Percentiles rank a stretch among this genome's conserved stretches.
phyloP scores from a whole-genome alignment of 1,140 invertebrate genomes.

The Hesperophylax magnus region DNA sequence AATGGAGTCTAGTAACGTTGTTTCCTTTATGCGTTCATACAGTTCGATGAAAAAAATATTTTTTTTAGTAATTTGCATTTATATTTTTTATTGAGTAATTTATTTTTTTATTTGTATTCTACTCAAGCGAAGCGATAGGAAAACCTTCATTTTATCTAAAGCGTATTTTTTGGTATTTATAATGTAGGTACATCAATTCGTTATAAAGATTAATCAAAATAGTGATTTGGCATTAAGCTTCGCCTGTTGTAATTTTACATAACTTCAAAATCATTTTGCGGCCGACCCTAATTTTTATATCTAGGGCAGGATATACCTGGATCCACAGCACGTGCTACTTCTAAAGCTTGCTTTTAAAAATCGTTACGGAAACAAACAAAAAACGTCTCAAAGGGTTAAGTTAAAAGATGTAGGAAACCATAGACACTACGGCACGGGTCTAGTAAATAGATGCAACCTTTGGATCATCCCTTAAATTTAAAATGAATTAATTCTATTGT shows the following conservation, averaged over 20 bases:
- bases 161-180: no score
- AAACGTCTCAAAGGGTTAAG: not conserved
- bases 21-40: no score
- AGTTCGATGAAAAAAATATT: no score
- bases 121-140: no score
- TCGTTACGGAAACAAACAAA: constrained; percentile 27
- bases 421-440: constrained; percentile 5
- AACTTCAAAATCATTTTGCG: not conserved
- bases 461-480: constrained; percentile 12
- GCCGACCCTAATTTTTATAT: not conserved
- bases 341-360: not conserved
- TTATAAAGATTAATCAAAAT: no score
- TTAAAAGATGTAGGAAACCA: not conserved
- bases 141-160: no score
- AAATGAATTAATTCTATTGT: constrained; percentile 1
- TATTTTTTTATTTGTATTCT: no score
- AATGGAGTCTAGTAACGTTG: no score
- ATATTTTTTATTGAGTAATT: no score
- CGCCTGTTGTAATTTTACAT: not conserved
- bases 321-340: constrained; percentile 4
- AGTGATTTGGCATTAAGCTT: no score
- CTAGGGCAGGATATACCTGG: not conserved
- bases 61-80: no score
- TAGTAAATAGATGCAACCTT: not conserved
- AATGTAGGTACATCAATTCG: no score